These are phyloP conservation scores for Drosophila ironensis DNA, from an alignment of 1,140 invertebrate genomes.

Conservation along the genomic window DNA sequence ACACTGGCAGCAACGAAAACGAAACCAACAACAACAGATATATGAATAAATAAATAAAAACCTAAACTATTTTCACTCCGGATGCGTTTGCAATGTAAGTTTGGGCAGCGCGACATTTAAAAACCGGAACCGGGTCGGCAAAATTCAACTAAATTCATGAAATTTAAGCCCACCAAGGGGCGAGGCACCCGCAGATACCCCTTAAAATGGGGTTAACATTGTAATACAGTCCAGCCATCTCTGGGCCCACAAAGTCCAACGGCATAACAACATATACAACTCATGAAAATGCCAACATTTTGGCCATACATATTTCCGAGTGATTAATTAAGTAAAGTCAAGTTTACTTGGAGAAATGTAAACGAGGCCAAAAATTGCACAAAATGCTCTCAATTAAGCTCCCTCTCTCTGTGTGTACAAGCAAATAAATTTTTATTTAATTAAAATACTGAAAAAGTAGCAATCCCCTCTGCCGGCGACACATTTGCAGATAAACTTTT, in stretches of 20 bases:
- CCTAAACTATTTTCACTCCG: slow-evolving; percentile 29
- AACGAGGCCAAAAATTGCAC: slow-evolving; percentile 9
- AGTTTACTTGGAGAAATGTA: slow-evolving; percentile 5
- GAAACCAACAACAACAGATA: slow-evolving; percentile 2
- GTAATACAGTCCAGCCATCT: too few relatives aligned
- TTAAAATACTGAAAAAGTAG: slow-evolving; percentile 39
- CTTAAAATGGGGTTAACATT: background rate
- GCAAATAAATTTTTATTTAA: slow-evolving; percentile 46
- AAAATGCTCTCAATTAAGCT: slow-evolving; percentile 43
- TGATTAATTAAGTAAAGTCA: slow-evolving; percentile 26
- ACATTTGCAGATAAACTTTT: slow-evolving; percentile 51
- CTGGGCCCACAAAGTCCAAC: too few relatives aligned
- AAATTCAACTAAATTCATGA: slow-evolving; percentile 7
- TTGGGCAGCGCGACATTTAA: slow-evolving; percentile 36
- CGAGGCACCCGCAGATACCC: background rate
- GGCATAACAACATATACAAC: too few relatives aligned
- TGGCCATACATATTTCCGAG: slow-evolving; percentile 3
- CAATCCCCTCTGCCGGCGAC: slow-evolving; percentile 1
- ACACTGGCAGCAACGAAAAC: background rate
- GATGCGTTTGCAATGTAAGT: slow-evolving; percentile 33
- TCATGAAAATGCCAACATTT: too few relatives aligned
- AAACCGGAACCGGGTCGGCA: slow-evolving; percentile 22
- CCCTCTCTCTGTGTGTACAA: slow-evolving; percentile 1
- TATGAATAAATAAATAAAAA: slow-evolving; percentile 14
- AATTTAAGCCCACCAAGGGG: background rate